Evolutionary conservation across 2,113 vertebrate species (phyloP).

Genomic region (Phoenicopterus ruber): DNA sequence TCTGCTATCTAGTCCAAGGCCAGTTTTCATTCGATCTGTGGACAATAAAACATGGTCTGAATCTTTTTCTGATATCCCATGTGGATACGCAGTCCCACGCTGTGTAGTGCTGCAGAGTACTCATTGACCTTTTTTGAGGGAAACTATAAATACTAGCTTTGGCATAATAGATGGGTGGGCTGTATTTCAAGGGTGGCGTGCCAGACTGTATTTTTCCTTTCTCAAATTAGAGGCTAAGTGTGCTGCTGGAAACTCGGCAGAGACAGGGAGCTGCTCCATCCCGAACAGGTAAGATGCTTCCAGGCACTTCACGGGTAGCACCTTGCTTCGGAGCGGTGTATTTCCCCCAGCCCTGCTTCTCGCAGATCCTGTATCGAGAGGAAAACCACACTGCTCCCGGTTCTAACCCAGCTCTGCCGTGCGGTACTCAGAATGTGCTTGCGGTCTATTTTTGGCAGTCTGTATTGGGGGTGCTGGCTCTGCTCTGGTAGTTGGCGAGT

Average conservation of each 20-base stretch:
- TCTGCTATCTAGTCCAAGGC: not conserved
- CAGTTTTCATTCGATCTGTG: not conserved
- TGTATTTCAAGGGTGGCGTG: not conserved
- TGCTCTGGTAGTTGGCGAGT: not conserved
- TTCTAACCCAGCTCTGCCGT: not conserved
- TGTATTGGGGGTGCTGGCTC: not conserved
- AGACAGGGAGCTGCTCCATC: not conserved
- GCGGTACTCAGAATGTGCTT: not conserved
- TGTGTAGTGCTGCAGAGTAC: not conserved
- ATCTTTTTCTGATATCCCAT: not conserved
- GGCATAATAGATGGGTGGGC: not conserved
- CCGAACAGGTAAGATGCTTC: not conserved
- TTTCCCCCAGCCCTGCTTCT: not conserved
- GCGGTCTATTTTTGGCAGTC: not conserved
- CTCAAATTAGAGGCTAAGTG: not conserved
- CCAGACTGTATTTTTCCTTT: not conserved
- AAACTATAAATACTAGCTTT: not conserved
- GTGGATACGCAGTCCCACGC: not conserved
- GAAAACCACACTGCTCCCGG: not conserved
- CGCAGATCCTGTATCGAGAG: not conserved
- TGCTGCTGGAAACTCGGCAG: not conserved
- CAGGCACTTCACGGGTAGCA: not conserved
- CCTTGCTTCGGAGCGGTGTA: not conserved
- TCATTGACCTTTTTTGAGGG: not conserved
- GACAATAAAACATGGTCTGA: not conserved